These are phyloP conservation scores for Chymomyza costata DNA, from an alignment of 1,140 invertebrate species.

Conservation along the genomic window DNA sequence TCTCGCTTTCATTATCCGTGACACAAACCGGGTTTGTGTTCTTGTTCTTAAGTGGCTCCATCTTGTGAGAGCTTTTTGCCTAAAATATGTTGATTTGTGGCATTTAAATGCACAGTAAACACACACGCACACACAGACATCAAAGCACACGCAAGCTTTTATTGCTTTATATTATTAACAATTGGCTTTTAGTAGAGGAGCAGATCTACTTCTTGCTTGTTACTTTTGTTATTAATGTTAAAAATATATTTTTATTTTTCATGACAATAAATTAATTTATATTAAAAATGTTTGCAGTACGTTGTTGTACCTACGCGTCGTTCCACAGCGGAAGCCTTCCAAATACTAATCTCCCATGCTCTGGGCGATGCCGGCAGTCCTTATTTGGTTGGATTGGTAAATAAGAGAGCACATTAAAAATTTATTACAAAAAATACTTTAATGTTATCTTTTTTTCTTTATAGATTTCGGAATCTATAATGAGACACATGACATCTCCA, in stretches of 20 bases:
- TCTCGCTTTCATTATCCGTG: not conserved
- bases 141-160: not conserved
- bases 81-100: not conserved
- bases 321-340: conserved; percentile 95
- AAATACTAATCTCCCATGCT: conserved; percentile 94
- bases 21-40: not conserved
- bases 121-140: not conserved
- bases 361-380: conserved; percentile 96
- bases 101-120: not conserved
- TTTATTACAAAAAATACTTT: not conserved
- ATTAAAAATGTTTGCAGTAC: conserved; percentile 80
- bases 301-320: conserved; percentile 92
- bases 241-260: conserved; percentile 24
- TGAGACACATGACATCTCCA: too few species aligned
- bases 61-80: conserved; percentile 2
- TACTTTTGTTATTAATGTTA: conserved; percentile 29
- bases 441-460: too few species aligned
- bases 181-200: not conserved
- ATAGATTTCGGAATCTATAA: too few species aligned
- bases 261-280: not conserved
- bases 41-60: not conserved
- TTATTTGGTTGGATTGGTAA: conserved; percentile 92
- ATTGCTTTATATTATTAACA: too few species aligned
- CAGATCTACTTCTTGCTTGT: not conserved
- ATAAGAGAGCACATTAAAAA: conserved; percentile 52